phyloP scores from a whole-genome alignment of 2,888 invertebrate genomes.

The Ophioninae sp. region DNA sequence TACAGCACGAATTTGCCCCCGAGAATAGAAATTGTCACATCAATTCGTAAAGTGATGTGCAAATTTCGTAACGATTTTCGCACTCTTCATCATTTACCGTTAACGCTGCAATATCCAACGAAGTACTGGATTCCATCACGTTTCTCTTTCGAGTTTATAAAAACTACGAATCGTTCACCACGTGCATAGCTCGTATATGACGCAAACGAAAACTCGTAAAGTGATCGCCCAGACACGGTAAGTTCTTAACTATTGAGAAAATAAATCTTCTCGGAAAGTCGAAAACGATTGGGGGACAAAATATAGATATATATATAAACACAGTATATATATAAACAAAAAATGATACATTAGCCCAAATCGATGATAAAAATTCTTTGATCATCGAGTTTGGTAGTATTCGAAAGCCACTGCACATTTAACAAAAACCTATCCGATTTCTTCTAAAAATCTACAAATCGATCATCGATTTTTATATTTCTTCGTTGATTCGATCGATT shows the following conservation, averaged over 20 bases:
- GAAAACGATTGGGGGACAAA: not conserved
- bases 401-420: not conserved
- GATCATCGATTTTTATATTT: not conserved
- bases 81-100: not conserved
- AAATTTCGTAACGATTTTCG: not conserved
- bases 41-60: not conserved
- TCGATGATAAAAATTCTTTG: too few species aligned
- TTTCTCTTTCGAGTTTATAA: constrained; percentile 5
- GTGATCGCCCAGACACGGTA: constrained; percentile 24
- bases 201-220: constrained; percentile 37
- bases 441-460: not conserved
- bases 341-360: too few species aligned
- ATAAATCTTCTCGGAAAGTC: not conserved
- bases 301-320: not conserved
- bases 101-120: constrained; percentile 1
- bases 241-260: constrained; percentile 30
- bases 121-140: not conserved
- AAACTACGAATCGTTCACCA: constrained; percentile 1
- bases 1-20: not conserved
- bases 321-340: constrained; percentile 4
- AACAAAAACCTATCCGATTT: not conserved
- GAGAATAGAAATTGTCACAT: not conserved
- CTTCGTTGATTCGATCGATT: not conserved
- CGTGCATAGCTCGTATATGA: constrained; percentile 27
- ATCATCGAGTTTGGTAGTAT: not conserved